These are phyloP conservation scores for Synergus laeviventris DNA, from an alignment of 2,888 invertebrate species.

Conservation along the genomic window DNA sequence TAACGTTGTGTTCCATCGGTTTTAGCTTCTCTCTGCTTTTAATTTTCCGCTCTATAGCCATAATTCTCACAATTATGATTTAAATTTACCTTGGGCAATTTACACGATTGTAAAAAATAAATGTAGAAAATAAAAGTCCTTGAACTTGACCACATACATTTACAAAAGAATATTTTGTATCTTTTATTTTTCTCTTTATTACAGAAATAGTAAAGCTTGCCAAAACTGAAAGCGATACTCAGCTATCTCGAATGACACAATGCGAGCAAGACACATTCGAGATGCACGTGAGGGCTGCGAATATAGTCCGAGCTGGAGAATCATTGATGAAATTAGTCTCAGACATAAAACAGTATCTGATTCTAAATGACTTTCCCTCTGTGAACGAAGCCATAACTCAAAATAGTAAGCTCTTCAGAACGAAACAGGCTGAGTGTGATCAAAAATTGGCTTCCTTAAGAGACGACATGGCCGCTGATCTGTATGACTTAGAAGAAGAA, in stretches of 20 bases:
- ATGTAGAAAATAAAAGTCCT: too few relatives aligned
- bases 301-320: slow-evolving; percentile 97
- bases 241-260: slow-evolving; percentile 92
- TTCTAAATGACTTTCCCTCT: slow-evolving; percentile 98
- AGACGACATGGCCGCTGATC: slow-evolving; percentile 96
- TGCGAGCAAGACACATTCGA: slow-evolving; percentile 97
- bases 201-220: slow-evolving; percentile 93
- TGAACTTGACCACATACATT: too few relatives aligned
- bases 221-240: slow-evolving; percentile 93
- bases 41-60: too few relatives aligned
- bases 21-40: too few relatives aligned
- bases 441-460: slow-evolving; percentile 93
- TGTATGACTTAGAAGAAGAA: slow-evolving; percentile 95
- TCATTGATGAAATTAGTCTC: slow-evolving; percentile 97
- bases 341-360: slow-evolving; percentile 98
- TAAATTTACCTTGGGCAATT: too few relatives aligned
- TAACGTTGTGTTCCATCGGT: too few relatives aligned
- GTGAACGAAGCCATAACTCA: slow-evolving; percentile 98
- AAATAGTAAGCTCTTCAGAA: slow-evolving; percentile 92
- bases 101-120: too few relatives aligned
- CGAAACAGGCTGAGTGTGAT: slow-evolving; percentile 95
- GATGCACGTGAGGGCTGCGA: slow-evolving; percentile 97
- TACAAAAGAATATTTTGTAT: not conserved
- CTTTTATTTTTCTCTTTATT: slow-evolving; percentile 63
- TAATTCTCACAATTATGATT: too few relatives aligned